Base-by-base conservation (phyloP, 2,888 invertebrate species). In the Noctua janthe region DNA sequence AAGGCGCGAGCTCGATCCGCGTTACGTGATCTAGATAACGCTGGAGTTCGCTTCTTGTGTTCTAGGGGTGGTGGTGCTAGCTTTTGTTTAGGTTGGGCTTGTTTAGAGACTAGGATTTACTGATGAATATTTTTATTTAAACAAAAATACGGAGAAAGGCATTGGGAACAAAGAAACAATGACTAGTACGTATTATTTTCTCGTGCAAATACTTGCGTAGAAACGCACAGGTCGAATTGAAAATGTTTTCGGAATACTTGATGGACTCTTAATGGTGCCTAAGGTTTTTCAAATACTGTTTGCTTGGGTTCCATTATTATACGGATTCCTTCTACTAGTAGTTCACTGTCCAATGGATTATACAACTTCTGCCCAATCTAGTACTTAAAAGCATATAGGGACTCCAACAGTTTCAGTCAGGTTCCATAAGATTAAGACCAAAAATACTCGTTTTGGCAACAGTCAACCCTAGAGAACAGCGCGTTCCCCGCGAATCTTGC, bases 1-100 rank as follows among this genome's bases (percentile, higher is more conserved):
- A 95, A 94, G 96, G 92, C 96, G 95, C 94, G 95, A 93, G 93
- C 94, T 87, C 91, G 90, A 90, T 90, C 89, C 91, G 91, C 89
- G 93, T 90, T 90, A 96, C 96, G 96, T 96, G 96, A 95, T 94
- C 94, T 91, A 91, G 96, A 96, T 96, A 96, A 91, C 91, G 84
- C 49, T 81, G 78, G 84, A 86, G 89, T 88, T 91, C 87, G 88
- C 88, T 90, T 90, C 92, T 93, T 92, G 88, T 71, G 73, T 66
- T 77, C 39, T 87, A 94, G 95, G 93, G 94, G 8, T 94, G 92
- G 15, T 82, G 2, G 15, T 15, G 64, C 56, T 69, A 59, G 11
- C 2, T 49, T 35, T 54, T 56, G 43, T 47, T 66, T 5, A 47
- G 17, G 20, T 39, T 39, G 11, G 29, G 47, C 5, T 20, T 49